Conservation (phyloP, 2,888 invertebrate species). For the Lasius fuliginosus region DNA sequence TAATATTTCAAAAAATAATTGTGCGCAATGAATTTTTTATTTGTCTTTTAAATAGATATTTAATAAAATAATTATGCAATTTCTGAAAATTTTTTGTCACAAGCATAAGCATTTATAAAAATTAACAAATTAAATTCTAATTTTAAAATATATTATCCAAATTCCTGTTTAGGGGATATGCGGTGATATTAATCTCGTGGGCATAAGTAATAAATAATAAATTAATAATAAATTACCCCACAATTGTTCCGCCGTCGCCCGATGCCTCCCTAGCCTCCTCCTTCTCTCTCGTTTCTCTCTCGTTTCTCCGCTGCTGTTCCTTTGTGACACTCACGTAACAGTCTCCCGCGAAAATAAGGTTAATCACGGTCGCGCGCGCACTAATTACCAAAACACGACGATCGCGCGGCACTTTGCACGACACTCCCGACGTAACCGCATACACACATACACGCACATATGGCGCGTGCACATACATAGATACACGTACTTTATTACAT, state of each 20-base stretch:
- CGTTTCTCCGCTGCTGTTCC: neutral
- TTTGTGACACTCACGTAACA: neutral
- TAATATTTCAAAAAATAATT: neutral
- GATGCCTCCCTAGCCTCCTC: neutral
- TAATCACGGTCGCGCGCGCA: neutral
- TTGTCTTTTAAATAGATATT: neutral
- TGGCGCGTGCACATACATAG: neutral
- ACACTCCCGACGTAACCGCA: neutral
- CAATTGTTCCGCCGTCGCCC: neutral
- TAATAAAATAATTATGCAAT: conserved; percentile 7
- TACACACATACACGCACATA: neutral
- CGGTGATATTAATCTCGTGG: neutral
- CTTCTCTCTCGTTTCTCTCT: neutral
- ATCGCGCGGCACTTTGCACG: neutral
- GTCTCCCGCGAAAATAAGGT: neutral
- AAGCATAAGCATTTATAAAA: neutral
- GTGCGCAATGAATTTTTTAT: neutral
- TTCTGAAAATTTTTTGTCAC: neutral
- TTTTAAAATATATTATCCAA: neutral
- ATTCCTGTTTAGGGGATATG: neutral
- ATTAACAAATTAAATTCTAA: neutral
- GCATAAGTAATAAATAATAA: neutral
- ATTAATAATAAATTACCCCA: neutral
- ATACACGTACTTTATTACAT: neutral
- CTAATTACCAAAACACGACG: neutral